phyloP scores from a whole-genome alignment of 2,797 vertebrate genomes.

The Argya squamiceps region DNA sequence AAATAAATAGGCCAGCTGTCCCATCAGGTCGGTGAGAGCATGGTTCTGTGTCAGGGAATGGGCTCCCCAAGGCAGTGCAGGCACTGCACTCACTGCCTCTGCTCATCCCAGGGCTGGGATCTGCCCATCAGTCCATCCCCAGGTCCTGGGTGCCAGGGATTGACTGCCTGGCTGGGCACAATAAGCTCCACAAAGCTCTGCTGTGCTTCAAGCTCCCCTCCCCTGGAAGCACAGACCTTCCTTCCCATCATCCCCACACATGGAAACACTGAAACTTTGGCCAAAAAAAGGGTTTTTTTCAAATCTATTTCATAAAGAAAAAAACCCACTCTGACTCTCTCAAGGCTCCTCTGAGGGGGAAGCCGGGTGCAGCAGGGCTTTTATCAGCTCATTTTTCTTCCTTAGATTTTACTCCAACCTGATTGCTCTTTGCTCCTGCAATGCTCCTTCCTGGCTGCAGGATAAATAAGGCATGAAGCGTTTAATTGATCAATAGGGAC shows the following conservation, averaged over 20 bases:
- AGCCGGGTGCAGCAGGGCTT: neutral
- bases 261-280: neutral
- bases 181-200: neutral
- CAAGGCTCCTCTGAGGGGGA: neutral
- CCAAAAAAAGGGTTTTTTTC: neutral
- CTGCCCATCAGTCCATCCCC: accelerated
- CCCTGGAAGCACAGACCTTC: neutral
- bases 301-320: neutral
- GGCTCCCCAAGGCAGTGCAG: neutral
- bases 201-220: neutral
- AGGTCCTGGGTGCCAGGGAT: accelerated
- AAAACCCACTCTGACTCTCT: neutral
- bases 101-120: accelerated
- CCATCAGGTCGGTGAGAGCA: neutral
- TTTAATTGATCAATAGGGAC: constrained; percentile 31
- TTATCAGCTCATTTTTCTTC: constrained; percentile 45
- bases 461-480: neutral
- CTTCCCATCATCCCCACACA: accelerated
- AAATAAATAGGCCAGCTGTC: accelerated
- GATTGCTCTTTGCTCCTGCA: neutral
- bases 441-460: neutral
- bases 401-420: neutral
- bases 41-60: accelerated
- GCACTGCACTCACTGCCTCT: accelerated
- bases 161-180: neutral